A percentile compares a stretch with the other conserved stretches of the same genome.
These are phyloP conservation scores for Lysandra coridon DNA, from an alignment of 2,888 invertebrate genomes.

Conservation along the genomic window DNA sequence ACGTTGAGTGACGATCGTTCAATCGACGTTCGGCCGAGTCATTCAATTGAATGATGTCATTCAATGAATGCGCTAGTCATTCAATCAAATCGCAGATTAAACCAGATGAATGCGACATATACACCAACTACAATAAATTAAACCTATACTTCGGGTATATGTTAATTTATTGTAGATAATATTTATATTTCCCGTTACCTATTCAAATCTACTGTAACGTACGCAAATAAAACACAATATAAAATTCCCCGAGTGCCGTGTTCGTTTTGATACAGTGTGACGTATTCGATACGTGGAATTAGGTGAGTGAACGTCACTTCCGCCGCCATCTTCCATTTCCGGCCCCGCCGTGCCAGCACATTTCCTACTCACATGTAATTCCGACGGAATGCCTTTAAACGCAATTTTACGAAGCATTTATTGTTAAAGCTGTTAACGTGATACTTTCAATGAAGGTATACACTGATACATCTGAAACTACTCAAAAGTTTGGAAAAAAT, in stretches of 20 bases:
- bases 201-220: too few species aligned
- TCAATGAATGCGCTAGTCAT: too few species aligned
- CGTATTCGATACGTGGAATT: conserved; percentile 10
- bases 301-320: conserved; percentile 13
- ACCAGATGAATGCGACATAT: too few species aligned
- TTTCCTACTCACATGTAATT: conserved; percentile 14
- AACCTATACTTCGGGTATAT: too few species aligned
- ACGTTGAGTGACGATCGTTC: too few species aligned
- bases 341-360: background rate
- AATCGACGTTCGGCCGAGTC: too few species aligned
- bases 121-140: too few species aligned
- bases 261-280: conserved; percentile 1
- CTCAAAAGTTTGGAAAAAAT: background rate
- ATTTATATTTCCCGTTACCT: too few species aligned
- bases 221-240: background rate
- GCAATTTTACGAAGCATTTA: conserved; percentile 2
- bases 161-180: too few species aligned
- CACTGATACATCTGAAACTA: background rate
- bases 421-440: background rate
- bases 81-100: too few species aligned
- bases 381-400: background rate
- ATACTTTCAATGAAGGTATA: background rate
- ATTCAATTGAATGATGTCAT: too few species aligned
- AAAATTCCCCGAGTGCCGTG: background rate
- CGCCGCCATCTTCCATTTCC: conserved; percentile 22